phyloP scores from a whole-genome alignment of 1,140 invertebrate genomes.

The Drosophila rufa region DNA sequence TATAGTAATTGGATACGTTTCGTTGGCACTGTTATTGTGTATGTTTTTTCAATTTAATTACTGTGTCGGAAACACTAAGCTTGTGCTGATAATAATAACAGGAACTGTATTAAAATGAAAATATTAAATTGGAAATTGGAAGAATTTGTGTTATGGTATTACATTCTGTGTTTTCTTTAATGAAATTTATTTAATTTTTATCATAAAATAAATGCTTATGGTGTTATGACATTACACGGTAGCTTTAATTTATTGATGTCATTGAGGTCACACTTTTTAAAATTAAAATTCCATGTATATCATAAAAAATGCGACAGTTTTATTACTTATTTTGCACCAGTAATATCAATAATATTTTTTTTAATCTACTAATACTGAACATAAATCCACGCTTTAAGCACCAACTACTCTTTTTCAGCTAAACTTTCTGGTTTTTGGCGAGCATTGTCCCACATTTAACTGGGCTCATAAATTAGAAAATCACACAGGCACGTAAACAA shows the following conservation, averaged over 20 bases:
- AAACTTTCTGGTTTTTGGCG: conserved; percentile 12
- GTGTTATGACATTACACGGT: too few relatives aligned
- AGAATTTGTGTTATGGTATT: background rate
- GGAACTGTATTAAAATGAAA: background rate
- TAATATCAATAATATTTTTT: too few relatives aligned
- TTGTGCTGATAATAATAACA: background rate
- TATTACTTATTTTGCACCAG: too few relatives aligned
- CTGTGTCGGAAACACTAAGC: background rate
- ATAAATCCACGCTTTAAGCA: background rate
- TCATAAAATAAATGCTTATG: too few relatives aligned
- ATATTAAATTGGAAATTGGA: background rate
- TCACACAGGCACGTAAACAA: conserved; percentile 47
- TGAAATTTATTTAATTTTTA: too few relatives aligned
- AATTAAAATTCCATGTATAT: too few relatives aligned
- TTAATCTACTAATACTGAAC: too few relatives aligned
- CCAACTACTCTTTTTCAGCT: background rate
- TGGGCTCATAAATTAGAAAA: conserved; percentile 74
- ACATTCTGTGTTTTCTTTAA: background rate
- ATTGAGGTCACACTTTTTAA: too few relatives aligned
- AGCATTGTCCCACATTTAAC: conserved; percentile 51
- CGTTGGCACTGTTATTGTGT: background rate
- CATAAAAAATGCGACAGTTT: too few relatives aligned
- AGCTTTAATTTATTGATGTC: too few relatives aligned
- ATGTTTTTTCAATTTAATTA: background rate
- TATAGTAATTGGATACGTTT: background rate